Evolutionary conservation across 2,113 vertebrate species (phyloP).

Genomic region (Columbina picui): DNA sequence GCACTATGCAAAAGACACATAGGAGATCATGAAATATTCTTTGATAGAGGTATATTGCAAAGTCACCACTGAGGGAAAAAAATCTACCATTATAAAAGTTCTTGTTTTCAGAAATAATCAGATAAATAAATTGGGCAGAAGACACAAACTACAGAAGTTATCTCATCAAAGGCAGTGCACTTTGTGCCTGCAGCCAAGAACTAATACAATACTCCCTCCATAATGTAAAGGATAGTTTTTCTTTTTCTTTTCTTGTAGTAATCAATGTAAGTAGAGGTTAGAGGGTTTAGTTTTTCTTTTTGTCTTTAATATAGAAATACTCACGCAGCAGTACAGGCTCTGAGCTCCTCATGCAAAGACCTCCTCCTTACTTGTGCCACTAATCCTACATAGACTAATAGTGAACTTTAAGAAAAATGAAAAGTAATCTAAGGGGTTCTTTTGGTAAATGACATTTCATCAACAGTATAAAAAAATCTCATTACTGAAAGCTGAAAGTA

Average conservation of each 20-base stretch:
- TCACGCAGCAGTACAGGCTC: slow-evolving; percentile 2
- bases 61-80: slow-evolving; percentile 9
- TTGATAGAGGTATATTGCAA: slow-evolving; percentile 18
- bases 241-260: slow-evolving; percentile 2
- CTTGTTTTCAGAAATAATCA: slow-evolving; percentile 45
- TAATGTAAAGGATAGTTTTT: background rate
- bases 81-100: slow-evolving; percentile 25
- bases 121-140: slow-evolving; percentile 34
- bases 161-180: slow-evolving; percentile 35
- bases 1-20: background rate
- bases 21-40: background rate
- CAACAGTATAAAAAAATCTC: slow-evolving; percentile 52
- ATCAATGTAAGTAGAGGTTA: slow-evolving; percentile 43
- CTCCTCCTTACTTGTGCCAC: slow-evolving; percentile 66
- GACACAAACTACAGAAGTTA: slow-evolving; percentile 20
- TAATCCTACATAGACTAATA: slow-evolving; percentile 69
- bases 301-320: slow-evolving; percentile 24
- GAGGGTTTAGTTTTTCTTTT: background rate
- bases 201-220: background rate
- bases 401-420: slow-evolving; percentile 68
- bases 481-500: slow-evolving; percentile 55
- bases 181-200: slow-evolving; percentile 42
- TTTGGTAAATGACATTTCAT: slow-evolving; percentile 68
- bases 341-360: slow-evolving; percentile 27
- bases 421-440: slow-evolving; percentile 61